Base-by-base conservation (phyloP, 2,797 vertebrate species). In the Chiroxiphia lanceolata region DNA sequence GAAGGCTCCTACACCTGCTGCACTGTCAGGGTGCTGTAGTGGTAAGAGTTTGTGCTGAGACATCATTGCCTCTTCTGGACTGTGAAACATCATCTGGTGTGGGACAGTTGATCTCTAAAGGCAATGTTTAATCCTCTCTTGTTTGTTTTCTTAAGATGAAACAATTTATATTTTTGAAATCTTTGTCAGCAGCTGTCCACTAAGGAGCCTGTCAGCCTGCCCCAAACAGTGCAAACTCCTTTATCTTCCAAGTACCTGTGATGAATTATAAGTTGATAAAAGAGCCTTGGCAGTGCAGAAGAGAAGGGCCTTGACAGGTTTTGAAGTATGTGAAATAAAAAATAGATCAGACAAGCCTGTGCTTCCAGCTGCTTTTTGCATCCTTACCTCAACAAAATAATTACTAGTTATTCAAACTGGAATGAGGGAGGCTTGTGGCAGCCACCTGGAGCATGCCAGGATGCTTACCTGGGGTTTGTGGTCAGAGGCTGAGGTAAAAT, bases 141-240 rank as follows among this genome's bases (percentile, higher is more conserved):
- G 70, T 87, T 96, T 91, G 33, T 74, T 91, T 92, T 50, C 60
- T 27, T 65, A 47, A 83, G 82, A 92, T 91, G 36, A 86, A 95
- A 92, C 69, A 36, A 47, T 89, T 79, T 60, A 5, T 89, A 68
- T 91, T 87, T 90, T 92, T 89, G 72, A 65, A 54, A 63, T 59
- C 70, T 64, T 63, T 82, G 61, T 65, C 71, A 93, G 70, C 60
- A 87, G n/a, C 67, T 83, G 47, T 93, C 59, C 51, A 8, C 45
- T 47, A 50, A 91, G 70, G 75, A 92, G 78, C 71, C 77, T 45
- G 82, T 77, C 82, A 85, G 42, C 65, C 53, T 83, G 63, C 85
- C 68, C 61, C 59, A 75, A 76, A 76, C 50, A 54, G 31, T 22
- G 57, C 84, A 44, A 38, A 76, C 45, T 59, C 72, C 26, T 91